Evolutionary conservation across 2,888 invertebrate genomes (phyloP).

Genomic region (Drosophila macrothrix): DNA sequence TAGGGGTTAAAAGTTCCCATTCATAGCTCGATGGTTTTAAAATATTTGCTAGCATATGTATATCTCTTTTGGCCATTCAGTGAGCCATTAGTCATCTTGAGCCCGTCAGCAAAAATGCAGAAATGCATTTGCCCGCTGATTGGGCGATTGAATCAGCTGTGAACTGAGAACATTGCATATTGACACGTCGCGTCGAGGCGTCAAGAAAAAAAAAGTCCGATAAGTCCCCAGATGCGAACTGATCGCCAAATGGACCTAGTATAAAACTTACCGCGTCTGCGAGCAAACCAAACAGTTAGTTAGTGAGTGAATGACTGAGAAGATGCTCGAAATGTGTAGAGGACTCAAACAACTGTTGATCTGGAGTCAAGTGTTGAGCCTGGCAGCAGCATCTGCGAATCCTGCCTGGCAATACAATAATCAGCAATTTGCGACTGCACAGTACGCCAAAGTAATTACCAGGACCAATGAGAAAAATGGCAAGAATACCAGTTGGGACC

Average conservation of each 20-base stretch:
- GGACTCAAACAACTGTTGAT: neutral
- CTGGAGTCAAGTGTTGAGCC: slow-evolving; percentile 10
- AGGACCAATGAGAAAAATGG: neutral
- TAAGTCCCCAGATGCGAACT: slow-evolving; percentile 1
- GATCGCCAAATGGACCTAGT: neutral
- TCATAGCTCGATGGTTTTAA: neutral
- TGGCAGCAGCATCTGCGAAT: slow-evolving; percentile 2
- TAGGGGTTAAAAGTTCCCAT: neutral
- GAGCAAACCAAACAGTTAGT: neutral
- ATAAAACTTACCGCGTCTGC: slow-evolving; percentile 28
- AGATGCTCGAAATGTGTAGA: slow-evolving; percentile 2
- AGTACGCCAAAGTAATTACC: slow-evolving; percentile 50
- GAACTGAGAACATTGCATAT: slow-evolving; percentile 24
- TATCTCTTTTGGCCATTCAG: slow-evolving; percentile 10
- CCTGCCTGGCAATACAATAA: slow-evolving; percentile 45
- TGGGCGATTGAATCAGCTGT: slow-evolving; percentile 1
- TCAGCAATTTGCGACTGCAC: slow-evolving; percentile 31
- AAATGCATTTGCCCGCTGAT: slow-evolving; percentile 14
- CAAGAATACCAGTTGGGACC: neutral
- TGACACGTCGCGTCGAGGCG: slow-evolving; percentile 29
- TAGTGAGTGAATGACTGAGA: neutral
- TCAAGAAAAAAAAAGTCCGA: slow-evolving; percentile 1
- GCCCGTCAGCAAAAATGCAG: slow-evolving; percentile 7
- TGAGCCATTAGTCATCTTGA: slow-evolving; percentile 11
- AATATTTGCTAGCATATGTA: neutral